phyloP scores from a whole-genome alignment of 2,113 vertebrate species.

The Pheucticus melanocephalus region DNA sequence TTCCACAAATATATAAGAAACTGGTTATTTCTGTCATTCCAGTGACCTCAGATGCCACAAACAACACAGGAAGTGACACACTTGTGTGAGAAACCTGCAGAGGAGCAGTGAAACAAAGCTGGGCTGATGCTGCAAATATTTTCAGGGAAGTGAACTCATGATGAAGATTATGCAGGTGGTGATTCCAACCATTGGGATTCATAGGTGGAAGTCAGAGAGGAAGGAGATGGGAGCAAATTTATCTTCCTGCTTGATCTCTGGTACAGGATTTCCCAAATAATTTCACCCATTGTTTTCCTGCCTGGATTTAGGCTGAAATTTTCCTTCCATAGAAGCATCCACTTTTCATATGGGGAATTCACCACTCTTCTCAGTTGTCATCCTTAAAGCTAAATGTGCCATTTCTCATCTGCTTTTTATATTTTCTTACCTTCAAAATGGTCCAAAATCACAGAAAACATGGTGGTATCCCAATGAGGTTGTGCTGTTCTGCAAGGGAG shows the following conservation, averaged over 20 bases:
- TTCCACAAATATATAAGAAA: not conserved
- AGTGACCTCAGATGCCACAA: not conserved
- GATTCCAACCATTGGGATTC: not conserved
- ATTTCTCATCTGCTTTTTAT: not conserved
- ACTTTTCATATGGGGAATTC: not conserved
- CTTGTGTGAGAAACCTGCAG: not conserved
- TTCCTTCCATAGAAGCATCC: not conserved
- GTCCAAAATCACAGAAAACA: not conserved
- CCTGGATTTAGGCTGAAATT: not conserved
- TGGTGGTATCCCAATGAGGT: not conserved
- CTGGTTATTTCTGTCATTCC: not conserved
- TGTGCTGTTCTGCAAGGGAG: not conserved
- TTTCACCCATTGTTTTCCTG: not conserved
- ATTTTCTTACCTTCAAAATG: not conserved
- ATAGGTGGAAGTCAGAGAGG: not conserved
- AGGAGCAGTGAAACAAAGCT: not conserved
- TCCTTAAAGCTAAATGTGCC: not conserved
- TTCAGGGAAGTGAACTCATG: not conserved
- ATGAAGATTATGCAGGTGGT: not conserved
- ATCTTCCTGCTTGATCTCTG: not conserved
- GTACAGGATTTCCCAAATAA: not conserved
- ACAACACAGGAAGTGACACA: not conserved
- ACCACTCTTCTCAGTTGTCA: not conserved
- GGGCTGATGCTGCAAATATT: not conserved
- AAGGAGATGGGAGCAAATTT: not conserved